These are phyloP conservation scores for Thalpophila matura DNA, from an alignment of 2,888 invertebrate genomes.

Conservation along the genomic window DNA sequence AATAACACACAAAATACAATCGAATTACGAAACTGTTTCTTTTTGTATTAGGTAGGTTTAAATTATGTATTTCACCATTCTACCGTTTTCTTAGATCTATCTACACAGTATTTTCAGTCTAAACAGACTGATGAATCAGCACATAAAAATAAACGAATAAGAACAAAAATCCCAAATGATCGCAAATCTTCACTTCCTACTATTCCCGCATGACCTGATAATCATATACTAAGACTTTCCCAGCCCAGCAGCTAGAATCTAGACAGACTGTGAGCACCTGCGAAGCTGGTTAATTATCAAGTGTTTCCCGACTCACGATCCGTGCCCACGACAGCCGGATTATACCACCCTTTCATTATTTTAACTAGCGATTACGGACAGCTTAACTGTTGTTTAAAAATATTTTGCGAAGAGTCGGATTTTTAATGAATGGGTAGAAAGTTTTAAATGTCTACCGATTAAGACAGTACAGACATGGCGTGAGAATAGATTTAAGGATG, in stretches of 20 bases:
- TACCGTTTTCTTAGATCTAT: no score
- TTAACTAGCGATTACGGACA: conserved; percentile 56
- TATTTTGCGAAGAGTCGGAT: conserved; percentile 26
- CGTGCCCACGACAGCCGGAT: conserved; percentile 55
- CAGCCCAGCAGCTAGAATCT: conserved; percentile 37
- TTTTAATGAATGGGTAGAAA: neutral
- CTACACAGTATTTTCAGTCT: no score
- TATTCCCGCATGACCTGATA: conserved; percentile 42
- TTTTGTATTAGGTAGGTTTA: no score
- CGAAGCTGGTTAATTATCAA: conserved; percentile 55
- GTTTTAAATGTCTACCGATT: conserved; percentile 8
- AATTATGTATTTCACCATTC: no score
- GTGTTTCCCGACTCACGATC: conserved; percentile 59
- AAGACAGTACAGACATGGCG: neutral
- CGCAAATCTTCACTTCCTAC: conserved; percentile 21
- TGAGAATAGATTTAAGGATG: neutral
- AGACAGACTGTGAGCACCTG: conserved; percentile 43
- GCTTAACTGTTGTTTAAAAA: conserved; percentile 47
- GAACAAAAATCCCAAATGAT: conserved; percentile 10
- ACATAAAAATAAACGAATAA: neutral
- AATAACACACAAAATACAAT: no score
- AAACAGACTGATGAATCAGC: no score
- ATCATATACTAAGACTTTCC: conserved; percentile 41
- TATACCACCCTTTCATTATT: conserved; percentile 60
- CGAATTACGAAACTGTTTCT: no score